Percentiles rank a stretch among this genome's conserved stretches.
These are phyloP conservation scores for Agelastica alni DNA, from an alignment of 2,888 invertebrate genomes.

Conservation along the genomic window DNA sequence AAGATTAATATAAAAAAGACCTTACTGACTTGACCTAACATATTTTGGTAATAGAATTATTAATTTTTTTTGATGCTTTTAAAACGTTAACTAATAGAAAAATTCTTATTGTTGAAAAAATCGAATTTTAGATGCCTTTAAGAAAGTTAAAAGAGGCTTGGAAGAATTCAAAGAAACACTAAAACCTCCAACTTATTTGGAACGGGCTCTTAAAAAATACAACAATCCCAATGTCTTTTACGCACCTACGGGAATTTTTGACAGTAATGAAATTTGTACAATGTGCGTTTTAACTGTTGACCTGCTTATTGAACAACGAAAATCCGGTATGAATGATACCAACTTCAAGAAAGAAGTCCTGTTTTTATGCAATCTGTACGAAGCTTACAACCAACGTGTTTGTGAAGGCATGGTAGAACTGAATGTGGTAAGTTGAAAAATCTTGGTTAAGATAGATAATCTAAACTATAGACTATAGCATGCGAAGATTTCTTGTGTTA, in stretches of 20 bases:
- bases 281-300: slow-evolving; percentile 29
- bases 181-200: slow-evolving; percentile 30
- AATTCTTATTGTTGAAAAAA: background rate
- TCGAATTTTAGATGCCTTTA: background rate
- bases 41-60: too few relatives aligned
- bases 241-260: slow-evolving; percentile 5
- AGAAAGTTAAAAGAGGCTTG: background rate
- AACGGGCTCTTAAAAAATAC: slow-evolving; percentile 27
- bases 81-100: too few relatives aligned
- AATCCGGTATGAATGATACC: slow-evolving; percentile 19
- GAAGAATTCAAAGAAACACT: background rate
- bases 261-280: slow-evolving; percentile 23
- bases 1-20: too few relatives aligned
- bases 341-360: slow-evolving; percentile 3
- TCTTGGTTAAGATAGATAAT: too few relatives aligned
- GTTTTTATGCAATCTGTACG: slow-evolving; percentile 15
- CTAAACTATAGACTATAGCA: too few relatives aligned
- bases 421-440: slow-evolving; percentile 29
- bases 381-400: slow-evolving; percentile 32
- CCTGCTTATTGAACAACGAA: slow-evolving; percentile 26
- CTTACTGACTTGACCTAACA: too few relatives aligned
- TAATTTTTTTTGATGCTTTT: too few relatives aligned
- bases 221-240: slow-evolving; percentile 37
- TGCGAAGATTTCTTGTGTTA: too few relatives aligned
- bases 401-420: slow-evolving; percentile 35